Conservation (phyloP, 2,113 vertebrate genomes). For the Morone chrysops region DNA sequence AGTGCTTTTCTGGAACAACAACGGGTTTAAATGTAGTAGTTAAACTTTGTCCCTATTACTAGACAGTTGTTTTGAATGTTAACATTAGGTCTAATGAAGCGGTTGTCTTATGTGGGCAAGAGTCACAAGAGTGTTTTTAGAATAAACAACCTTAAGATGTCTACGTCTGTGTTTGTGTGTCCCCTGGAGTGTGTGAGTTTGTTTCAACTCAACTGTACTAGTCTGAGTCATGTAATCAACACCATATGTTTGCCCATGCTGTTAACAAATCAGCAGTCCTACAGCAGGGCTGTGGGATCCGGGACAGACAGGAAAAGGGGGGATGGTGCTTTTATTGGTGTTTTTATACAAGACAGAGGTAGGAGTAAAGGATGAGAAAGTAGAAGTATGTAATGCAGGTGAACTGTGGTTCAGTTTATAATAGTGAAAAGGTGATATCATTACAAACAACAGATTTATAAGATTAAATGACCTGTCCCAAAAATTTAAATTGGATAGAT, state of each 20-base stretch:
- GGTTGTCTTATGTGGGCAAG: neutral
- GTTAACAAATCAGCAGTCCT: constrained; percentile 35
- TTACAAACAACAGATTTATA: neutral
- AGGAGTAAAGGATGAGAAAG: neutral
- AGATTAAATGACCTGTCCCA: no score
- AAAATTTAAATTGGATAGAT: no score
- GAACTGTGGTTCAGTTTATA: neutral
- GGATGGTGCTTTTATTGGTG: neutral
- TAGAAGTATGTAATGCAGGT: neutral
- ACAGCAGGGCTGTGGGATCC: constrained; percentile 15
- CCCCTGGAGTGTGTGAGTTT: constrained; percentile 16
- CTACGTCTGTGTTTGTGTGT: constrained; percentile 19
- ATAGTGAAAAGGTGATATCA: neutral
- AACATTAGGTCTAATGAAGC: neutral
- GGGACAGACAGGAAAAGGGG: neutral
- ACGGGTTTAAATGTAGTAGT: neutral
- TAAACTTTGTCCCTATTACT: neutral
- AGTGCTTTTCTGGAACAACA: constrained; percentile 6
- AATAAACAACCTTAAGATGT: constrained; percentile 2
- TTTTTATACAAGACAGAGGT: constrained; percentile 2
- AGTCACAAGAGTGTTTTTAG: neutral
- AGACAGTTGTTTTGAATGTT: neutral
- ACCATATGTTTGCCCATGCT: constrained; percentile 53
- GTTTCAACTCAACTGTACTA: constrained; percentile 17
- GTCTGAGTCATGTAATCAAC: constrained; percentile 58